Conservation (phyloP, 2,888 invertebrate species). For the Tridacna gigas region DNA sequence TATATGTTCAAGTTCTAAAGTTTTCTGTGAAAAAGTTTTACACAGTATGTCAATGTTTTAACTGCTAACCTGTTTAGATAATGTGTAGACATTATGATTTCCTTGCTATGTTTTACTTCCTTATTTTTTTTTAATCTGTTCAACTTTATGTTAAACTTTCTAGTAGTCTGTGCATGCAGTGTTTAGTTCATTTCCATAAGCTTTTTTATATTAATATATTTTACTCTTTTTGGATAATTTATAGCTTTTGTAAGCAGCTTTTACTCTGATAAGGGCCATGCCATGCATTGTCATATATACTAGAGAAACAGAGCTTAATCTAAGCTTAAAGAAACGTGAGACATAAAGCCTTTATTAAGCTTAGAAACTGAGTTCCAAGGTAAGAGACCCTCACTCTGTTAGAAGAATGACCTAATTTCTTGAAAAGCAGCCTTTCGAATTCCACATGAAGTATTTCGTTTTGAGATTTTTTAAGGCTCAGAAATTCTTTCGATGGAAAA, state of each 20-base stretch:
- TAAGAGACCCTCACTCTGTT: slow-evolving; percentile 6
- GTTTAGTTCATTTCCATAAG: slow-evolving; percentile 22
- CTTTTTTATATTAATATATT: slow-evolving; percentile 22
- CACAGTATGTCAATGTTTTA: slow-evolving; percentile 19
- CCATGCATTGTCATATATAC: slow-evolving; percentile 23
- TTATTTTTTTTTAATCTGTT: slow-evolving; percentile 6
- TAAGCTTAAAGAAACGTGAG: background rate
- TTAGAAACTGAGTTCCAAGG: slow-evolving; percentile 16
- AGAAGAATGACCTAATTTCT: slow-evolving; percentile 9
- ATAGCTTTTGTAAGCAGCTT: slow-evolving; percentile 55
- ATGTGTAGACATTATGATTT: slow-evolving; percentile 17
- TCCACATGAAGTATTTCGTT: slow-evolving; percentile 25
- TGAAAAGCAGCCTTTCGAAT: slow-evolving; percentile 20
- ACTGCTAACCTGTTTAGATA: slow-evolving; percentile 7
- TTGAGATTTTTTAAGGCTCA: background rate
- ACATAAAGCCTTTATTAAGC: background rate
- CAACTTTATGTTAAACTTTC: slow-evolving; percentile 17
- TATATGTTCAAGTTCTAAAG: background rate
- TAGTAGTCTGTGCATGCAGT: slow-evolving; percentile 18
- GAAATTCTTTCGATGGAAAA: slow-evolving; percentile 22
- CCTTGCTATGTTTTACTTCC: slow-evolving; percentile 13
- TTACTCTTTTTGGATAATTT: slow-evolving; percentile 3
- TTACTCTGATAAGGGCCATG: slow-evolving; percentile 30
- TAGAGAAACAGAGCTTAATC: slow-evolving; percentile 20
- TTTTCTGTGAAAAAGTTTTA: background rate